Evolutionary conservation across 1,140 invertebrate genomes (phyloP).

Genomic region (Pentalonia nigronervosa): DNA sequence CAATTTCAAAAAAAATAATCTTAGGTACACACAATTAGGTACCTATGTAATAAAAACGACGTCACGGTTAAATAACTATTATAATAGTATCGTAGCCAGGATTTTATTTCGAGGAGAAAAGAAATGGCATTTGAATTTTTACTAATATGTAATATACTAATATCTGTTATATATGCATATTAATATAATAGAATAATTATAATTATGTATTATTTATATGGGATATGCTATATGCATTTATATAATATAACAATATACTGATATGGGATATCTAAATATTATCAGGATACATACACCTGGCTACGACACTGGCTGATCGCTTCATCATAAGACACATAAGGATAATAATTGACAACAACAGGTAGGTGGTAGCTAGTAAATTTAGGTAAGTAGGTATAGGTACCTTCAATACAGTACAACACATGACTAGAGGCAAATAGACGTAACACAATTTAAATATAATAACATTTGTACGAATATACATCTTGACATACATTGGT

Average conservation of each 20-base stretch:
- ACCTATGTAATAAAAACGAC: constrained; percentile 23
- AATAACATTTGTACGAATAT: neutral
- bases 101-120: neutral
- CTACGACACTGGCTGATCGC: neutral
- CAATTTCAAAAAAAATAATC: constrained; percentile 60
- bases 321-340: neutral
- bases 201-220: no score
- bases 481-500: constrained; percentile 20
- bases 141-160: neutral
- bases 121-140: neutral
- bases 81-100: neutral
- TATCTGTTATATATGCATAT: no score
- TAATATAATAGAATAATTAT: no score
- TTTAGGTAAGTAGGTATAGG: neutral
- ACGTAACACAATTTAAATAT: constrained; percentile 2
- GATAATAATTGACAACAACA: neutral
- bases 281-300: neutral
- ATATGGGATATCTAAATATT: neutral
- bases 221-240: neutral
- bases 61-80: constrained; percentile 10
- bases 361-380: neutral
- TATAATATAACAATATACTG: neutral
- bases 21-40: constrained; percentile 39
- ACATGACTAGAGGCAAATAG: neutral
- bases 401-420: neutral